phyloP scores from a whole-genome alignment of 2,888 invertebrate genomes.

The Tenthredo mesomela region DNA sequence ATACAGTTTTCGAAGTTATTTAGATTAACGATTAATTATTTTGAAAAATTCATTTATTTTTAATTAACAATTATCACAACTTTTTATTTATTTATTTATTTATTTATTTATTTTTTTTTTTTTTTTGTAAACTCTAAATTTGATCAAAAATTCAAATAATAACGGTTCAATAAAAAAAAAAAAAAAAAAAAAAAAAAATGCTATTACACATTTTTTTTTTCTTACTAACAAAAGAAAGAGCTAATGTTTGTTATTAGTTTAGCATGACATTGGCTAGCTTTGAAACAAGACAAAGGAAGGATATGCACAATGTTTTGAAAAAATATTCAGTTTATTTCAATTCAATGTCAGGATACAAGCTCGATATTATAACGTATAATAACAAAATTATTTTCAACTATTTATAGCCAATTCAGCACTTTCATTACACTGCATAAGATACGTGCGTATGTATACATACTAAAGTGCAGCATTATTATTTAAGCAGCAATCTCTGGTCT shows the following conservation, averaged over 20 bases:
- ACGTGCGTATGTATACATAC: neutral
- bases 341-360: neutral
- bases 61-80: neutral
- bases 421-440: neutral
- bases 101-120: neutral
- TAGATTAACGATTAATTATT: neutral
- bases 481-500: neutral
- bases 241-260: neutral
- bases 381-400: slow-evolving; percentile 9
- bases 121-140: neutral
- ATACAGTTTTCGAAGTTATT: neutral
- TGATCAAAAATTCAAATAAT: neutral
- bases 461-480: neutral
- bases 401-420: slow-evolving; percentile 31
- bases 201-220: neutral
- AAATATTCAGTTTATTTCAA: slow-evolving; percentile 5
- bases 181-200: too few species aligned
- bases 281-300: slow-evolving; percentile 31
- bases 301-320: slow-evolving; percentile 14
- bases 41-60: neutral
- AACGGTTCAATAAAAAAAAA: too few species aligned
- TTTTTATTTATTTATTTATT: too few species aligned
- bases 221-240: neutral
- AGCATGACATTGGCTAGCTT: neutral
- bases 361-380: neutral